Base-by-base conservation (phyloP, 2,888 invertebrate genomes). In the Rhagophthalmus giganteus region DNA sequence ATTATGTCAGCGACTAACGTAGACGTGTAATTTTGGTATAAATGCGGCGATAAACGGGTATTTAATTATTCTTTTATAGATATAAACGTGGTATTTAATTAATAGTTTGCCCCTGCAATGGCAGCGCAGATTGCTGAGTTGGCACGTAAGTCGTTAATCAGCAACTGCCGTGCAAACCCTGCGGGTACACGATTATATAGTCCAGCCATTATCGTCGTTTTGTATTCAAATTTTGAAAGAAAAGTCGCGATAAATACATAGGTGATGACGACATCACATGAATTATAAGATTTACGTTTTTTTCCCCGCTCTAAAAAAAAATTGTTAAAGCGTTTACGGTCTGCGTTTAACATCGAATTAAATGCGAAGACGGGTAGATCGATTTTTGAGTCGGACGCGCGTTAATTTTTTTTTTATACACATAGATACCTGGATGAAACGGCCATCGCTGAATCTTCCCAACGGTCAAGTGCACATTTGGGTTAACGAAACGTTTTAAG, bases 61-160 rank as follows among this genome's bases (percentile, higher is more conserved):
- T 67, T 68, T 68, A 68, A 68, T 69, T 68, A 67, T 67, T 68
- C 55, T 52, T 67, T 69, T 69, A 65, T 61, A 63, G 58, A 63
- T 59, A 61, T 65, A 66, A 67, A 64, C 66, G 67, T 60, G 63
- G 61, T 60, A 64, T 62, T 65, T 67, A 70, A 68, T 70, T 68
- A 67, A 69, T 68, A 67, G 67, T 65, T 67, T 62, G 60, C 63
- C 52, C 58, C 60, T 62, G 55, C 57, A 61, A 60, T 66, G 62
- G 62, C 54, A 53, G 64, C 64, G 67, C 65, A 65, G 67, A 69
- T 67, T 68, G 67, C 63, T 67, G 62, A 64, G 66, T 64, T 68
- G 63, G 66, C 66, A 66, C 62, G 54, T 57, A 57, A 64, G 62
- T 64, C 69, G 69, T 70, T 67, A 69, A 69, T 70, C 69, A 68